Base-by-base conservation (phyloP, 1,140 invertebrate genomes). In the Conus betulinus region DNA sequence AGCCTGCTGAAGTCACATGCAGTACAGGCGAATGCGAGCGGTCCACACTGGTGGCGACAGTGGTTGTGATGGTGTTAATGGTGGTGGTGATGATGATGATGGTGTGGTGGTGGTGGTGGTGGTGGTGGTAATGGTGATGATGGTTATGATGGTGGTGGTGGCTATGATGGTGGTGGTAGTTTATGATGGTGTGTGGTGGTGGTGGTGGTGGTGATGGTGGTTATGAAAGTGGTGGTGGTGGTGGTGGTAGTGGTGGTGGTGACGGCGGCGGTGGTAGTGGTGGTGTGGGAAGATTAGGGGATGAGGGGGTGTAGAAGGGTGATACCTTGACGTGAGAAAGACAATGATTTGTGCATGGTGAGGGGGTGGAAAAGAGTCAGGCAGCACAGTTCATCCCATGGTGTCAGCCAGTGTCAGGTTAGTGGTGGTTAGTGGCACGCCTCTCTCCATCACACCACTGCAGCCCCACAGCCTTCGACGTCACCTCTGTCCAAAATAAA, bases 301-400 rank as follows among this genome's bases (percentile, higher is more conserved):
- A 23, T 78, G 1, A 11, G 23, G 11, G 23, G 10, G 23, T 11
- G 57, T 57, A 63, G 15, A 23, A 55, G 52, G 17, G 55, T 27
- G 39, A 51, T 85, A 85, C 84, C 84, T 85, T 85, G 84, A 25
- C 84, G 84, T 51, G 57, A 39, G 53, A 85, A 23, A n/a, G 84
- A 63, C 84, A 85, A 39, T 11, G 84, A 63, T 60, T 39, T 85
- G 60, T 63, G 55, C 84, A 85, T 85, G 53, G 84, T 71, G 67
- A 71, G 67, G 67, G 23, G 67, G 1, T 23, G 67, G 60, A 71
- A 23, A n/a, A 71, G 67, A 7, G 23, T 11, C 6, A 20, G 84
- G 55, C n/a, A 2, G 23, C 84, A 63, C 23, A 3, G 55, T 25
- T 85, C 84, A 85, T n/a, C 84, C 57, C 84, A 67, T 85, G 55